Evolutionary conservation across 2,113 vertebrate species (phyloP).

Genomic region (Cyprinus carpio): DNA sequence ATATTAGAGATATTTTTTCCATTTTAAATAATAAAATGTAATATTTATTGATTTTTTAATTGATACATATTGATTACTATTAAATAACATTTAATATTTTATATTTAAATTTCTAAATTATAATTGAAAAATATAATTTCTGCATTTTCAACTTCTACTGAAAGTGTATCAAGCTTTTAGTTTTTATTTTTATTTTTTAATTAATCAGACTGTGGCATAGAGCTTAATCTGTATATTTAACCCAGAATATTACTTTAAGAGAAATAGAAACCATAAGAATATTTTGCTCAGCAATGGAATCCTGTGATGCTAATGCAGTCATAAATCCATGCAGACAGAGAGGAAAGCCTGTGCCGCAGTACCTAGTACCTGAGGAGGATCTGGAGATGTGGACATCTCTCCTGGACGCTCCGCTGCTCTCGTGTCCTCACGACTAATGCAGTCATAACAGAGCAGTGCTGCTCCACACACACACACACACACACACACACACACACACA

Average conservation of each 20-base stretch:
- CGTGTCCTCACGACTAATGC: conserved; percentile 79
- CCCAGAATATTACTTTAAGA: neutral
- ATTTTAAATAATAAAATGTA: too few relatives aligned
- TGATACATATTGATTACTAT: too few relatives aligned
- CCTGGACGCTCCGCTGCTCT: conserved; percentile 72
- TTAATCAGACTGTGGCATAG: too few relatives aligned
- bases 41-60: too few relatives aligned
- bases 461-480: conserved; percentile 57
- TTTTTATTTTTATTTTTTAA: too few relatives aligned
- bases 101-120: neutral
- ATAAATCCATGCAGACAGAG: too few relatives aligned
- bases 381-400: conserved; percentile 73
- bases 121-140: neutral
- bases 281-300: neutral
- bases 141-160: neutral
- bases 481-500: too few relatives aligned
- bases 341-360: conserved; percentile 62
- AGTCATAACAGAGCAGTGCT: conserved; percentile 84
- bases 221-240: too few relatives aligned
- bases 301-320: neutral
- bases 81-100: too few relatives aligned
- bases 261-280: neutral
- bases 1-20: too few relatives aligned
- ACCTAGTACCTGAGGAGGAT: conserved; percentile 79
- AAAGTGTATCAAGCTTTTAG: too few relatives aligned